Evolutionary conservation across 2,113 vertebrate genomes (phyloP).

Genomic region (Merops nubicus): DNA sequence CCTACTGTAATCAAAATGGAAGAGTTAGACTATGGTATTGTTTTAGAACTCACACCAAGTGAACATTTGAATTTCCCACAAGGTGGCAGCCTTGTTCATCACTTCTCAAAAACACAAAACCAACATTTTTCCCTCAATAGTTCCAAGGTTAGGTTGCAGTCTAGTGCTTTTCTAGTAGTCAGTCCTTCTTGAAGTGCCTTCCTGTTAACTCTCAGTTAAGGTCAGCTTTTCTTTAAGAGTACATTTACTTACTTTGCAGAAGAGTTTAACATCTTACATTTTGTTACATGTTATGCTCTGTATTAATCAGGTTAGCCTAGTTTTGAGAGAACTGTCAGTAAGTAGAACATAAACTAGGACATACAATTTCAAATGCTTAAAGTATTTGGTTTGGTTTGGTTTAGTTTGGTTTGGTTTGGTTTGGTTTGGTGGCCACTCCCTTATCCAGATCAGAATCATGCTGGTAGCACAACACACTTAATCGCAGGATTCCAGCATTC

Average conservation of each 20-base stretch:
- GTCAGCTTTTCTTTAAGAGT: neutral
- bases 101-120: neutral
- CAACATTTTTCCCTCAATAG: rapidly evolving
- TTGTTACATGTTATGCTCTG: neutral
- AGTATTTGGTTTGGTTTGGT: neutral
- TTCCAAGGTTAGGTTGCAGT: neutral
- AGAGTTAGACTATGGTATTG: neutral
- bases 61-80: neutral
- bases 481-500: neutral
- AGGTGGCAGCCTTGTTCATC: slow-evolving; percentile 61
- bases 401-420: too few species aligned
- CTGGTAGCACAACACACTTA: neutral
- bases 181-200: neutral
- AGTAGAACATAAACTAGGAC: neutral
- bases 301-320: neutral
- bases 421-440: neutral
- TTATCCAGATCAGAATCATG: neutral
- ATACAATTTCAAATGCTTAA: neutral
- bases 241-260: neutral
- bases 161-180: neutral
- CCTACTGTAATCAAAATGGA: neutral
- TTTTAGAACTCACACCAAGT: neutral
- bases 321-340: neutral
- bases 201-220: neutral
- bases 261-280: neutral